Percentiles rank a stretch among this genome's conserved stretches.
Evolutionary conservation across 2,113 vertebrate genomes (phyloP).

Genomic region (mouse (Mus musculus)): DNA sequence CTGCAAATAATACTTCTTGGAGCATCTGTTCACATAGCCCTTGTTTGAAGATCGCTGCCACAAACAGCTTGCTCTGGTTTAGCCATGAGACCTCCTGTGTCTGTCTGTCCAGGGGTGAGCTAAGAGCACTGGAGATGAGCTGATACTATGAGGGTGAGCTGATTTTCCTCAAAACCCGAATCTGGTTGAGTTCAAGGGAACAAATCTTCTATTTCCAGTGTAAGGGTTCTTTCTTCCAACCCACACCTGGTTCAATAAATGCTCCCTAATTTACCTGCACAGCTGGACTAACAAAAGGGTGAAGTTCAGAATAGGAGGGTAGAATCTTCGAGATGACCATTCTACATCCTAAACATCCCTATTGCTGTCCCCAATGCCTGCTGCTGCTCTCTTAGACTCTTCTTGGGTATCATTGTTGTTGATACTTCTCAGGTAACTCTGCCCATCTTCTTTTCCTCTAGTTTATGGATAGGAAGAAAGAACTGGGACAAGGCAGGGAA

Average conservation of each 20-base stretch:
- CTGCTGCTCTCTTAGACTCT: background rate
- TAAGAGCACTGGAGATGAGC: background rate
- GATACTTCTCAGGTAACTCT: background rate
- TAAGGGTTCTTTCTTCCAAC: background rate
- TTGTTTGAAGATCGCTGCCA: conserved; percentile 13
- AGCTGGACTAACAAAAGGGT: background rate
- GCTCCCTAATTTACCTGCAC: conserved; percentile 2
- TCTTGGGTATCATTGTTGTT: background rate
- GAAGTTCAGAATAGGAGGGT: background rate
- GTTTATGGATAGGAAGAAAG: background rate
- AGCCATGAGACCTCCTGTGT: background rate
- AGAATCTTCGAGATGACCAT: background rate
- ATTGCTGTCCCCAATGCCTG: too few species aligned
- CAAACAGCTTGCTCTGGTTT: background rate
- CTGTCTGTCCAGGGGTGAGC: background rate
- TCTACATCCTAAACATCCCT: background rate
- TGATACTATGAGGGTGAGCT: background rate
- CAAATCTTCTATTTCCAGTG: background rate
- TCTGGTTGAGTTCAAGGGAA: background rate
- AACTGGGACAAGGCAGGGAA: background rate
- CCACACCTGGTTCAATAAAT: background rate
- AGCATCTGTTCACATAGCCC: background rate
- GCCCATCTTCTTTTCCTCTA: background rate
- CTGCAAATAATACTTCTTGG: background rate
- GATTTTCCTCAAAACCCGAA: background rate